Percentiles rank a stretch among this genome's conserved stretches.
These are phyloP conservation scores for Larimichthys crocea DNA, from an alignment of 2,113 vertebrate species.

Conservation along the genomic window DNA sequence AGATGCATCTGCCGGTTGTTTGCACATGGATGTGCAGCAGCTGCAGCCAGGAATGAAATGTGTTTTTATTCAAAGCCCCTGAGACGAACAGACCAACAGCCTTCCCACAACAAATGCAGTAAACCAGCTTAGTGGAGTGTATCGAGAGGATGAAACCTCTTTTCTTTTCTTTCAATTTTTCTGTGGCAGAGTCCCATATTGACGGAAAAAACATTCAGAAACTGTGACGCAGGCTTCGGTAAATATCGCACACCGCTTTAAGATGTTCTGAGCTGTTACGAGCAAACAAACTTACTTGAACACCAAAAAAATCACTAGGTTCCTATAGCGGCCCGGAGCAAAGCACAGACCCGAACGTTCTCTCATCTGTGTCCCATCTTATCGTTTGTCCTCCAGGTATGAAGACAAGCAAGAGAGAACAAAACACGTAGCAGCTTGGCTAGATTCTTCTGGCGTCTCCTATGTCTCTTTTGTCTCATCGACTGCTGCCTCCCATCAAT, in stretches of 20 bases:
- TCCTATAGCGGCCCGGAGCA: conserved; percentile 31
- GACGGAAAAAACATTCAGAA: conserved; percentile 56
- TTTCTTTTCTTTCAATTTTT: conserved; percentile 41
- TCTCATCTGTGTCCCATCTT: conserved; percentile 53
- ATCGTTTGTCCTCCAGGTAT: conserved; percentile 57
- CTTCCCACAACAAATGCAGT: conserved; percentile 63
- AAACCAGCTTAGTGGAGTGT: conserved; percentile 68
- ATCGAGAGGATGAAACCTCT: conserved; percentile 52
- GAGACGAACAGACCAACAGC: conserved; percentile 57
- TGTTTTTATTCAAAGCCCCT: conserved; percentile 67
- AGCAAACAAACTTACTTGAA: conserved; percentile 28
- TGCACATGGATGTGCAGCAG: conserved; percentile 73
- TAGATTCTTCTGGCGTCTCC: conserved; percentile 39
- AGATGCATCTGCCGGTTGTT: conserved; percentile 77
- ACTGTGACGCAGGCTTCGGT: conserved; percentile 36
- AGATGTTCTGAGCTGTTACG: conserved; percentile 25
- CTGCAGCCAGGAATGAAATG: conserved; percentile 65
- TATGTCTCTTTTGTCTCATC: conserved; percentile 64
- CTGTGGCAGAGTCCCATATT: conserved; percentile 45
- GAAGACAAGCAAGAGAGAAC: conserved; percentile 43
- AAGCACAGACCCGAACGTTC: conserved; percentile 6
- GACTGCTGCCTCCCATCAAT: conserved; percentile 67
- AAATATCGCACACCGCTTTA: conserved; percentile 44
- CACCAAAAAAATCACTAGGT: conserved; percentile 26
- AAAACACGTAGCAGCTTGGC: conserved; percentile 40